Evolutionary conservation across 2,797 vertebrate genomes (phyloP).

Genomic region (Acomys russatus): DNA sequence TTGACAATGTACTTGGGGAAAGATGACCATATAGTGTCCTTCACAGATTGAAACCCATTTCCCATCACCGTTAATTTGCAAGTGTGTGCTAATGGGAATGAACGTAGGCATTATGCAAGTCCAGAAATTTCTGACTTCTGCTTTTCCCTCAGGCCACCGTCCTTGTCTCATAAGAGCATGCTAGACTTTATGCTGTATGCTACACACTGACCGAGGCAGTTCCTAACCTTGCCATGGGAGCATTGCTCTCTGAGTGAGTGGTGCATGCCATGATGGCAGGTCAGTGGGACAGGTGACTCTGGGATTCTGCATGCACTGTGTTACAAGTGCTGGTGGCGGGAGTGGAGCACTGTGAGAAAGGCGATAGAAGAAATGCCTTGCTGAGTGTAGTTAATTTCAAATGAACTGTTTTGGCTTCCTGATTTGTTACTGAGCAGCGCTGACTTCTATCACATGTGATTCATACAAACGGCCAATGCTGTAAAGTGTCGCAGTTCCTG

Average conservation of each 20-base stretch:
- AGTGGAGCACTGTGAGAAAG: neutral
- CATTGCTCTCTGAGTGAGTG: neutral
- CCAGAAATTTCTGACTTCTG: neutral
- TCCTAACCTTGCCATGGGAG: neutral
- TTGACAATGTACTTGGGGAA: neutral
- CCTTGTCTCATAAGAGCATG: accelerated
- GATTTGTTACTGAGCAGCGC: neutral
- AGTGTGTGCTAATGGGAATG: neutral
- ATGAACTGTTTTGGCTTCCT: neutral
- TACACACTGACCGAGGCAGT: neutral
- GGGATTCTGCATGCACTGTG: neutral
- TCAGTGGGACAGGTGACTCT: neutral
- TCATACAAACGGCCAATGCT: neutral
- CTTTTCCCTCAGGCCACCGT: neutral
- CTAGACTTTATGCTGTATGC: neutral
- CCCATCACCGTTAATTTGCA: neutral
- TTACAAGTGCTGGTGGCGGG: neutral
- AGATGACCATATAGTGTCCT: neutral
- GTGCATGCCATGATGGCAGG: too few species aligned
- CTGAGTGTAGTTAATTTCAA: neutral
- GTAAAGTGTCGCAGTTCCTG: neutral
- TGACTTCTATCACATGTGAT: neutral
- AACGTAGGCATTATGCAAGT: neutral
- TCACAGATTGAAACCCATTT: neutral
- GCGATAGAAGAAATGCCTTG: neutral